Base-by-base conservation (phyloP, 2,113 vertebrate species). In the Actenoides hombroni region DNA sequence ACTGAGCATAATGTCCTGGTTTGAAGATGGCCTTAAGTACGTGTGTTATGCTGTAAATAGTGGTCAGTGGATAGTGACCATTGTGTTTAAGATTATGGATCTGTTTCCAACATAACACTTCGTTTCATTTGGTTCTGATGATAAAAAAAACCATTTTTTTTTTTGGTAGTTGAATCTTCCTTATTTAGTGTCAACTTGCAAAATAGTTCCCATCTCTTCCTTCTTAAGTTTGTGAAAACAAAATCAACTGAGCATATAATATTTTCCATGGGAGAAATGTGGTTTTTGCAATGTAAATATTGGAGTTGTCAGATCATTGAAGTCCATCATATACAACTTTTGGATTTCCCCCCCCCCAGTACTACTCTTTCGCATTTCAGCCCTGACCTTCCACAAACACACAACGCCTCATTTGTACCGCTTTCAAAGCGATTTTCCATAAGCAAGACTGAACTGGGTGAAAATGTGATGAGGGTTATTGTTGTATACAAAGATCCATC, bases 21-120 rank as follows among this genome's bases (percentile, higher is more conserved):
- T 88, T 75, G 82, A 93, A 93, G 95, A 86, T 88, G 67, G 26
- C 79, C 83, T 76, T 35, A 73, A 67, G 75, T 64, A 64, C 17
- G 60, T 73, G 79, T 83, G 92, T 81, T 53, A 81, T 80, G 90
- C 82, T 88, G 82, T 86, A n/a, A 57, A 29, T 14, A 64, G 60
- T 33, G 71, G 48, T 13, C 90, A 80, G 59, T 28, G 76, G 25
- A 14, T 67, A 78, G 86, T 53, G 48, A 76, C 48, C 19, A 0
- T 42, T 53, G 4, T 42, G 51, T 24, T 76, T 53, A 57, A 73
- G 60, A 10, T 26, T 71, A 14, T 12, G 77, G 65, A 28, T 82
- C 33, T 31, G 2, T 51, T 81, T 81, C 67, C 63, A 81, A 29
- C 81, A 4, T 31, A 71, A 75, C 29, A 0, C 12, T 78, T 40